phyloP scores from a whole-genome alignment of 2,113 vertebrate species.

The Murina feae region DNA sequence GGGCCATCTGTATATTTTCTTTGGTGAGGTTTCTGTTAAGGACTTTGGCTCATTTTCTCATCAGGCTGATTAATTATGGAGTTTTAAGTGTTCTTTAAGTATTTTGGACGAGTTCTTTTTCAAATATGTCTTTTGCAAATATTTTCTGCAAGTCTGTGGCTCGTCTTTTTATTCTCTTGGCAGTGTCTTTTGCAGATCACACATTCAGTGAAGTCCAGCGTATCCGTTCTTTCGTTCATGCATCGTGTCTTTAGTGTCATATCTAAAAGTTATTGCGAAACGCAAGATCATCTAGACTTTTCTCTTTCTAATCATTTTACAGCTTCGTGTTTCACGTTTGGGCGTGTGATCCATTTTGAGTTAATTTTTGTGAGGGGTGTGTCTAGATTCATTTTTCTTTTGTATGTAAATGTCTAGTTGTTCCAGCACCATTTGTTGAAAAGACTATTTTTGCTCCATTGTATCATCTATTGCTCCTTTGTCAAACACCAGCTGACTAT shows the following conservation, averaged over 20 bases:
- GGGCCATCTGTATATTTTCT: not conserved
- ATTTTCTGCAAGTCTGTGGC: not conserved
- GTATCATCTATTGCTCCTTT: not conserved
- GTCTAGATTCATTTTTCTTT: not conserved
- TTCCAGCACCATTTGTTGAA: not conserved
- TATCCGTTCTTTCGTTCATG: not conserved
- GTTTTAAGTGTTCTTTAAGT: not conserved
- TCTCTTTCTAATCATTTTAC: not conserved
- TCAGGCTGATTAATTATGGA: not conserved
- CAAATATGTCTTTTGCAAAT: not conserved
- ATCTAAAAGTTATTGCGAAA: not conserved
- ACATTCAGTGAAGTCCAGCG: not conserved
- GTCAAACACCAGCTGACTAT: not conserved
- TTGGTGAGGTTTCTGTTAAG: not conserved
- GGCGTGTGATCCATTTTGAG: not conserved
- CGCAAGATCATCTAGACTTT: not conserved
- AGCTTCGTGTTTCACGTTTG: not conserved
- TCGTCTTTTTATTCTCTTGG: not conserved
- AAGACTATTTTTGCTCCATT: not conserved
- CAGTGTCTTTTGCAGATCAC: not conserved
- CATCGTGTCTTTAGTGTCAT: not conserved
- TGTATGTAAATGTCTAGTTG: not conserved
- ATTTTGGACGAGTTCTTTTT: not conserved
- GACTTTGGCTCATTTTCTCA: not conserved
- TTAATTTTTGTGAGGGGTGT: not conserved